Evolutionary conservation across 2,797 vertebrate genomes (phyloP), one percentile per base, ranked within the genome.

Genomic region (Urosaurus nigricauda): DNA sequence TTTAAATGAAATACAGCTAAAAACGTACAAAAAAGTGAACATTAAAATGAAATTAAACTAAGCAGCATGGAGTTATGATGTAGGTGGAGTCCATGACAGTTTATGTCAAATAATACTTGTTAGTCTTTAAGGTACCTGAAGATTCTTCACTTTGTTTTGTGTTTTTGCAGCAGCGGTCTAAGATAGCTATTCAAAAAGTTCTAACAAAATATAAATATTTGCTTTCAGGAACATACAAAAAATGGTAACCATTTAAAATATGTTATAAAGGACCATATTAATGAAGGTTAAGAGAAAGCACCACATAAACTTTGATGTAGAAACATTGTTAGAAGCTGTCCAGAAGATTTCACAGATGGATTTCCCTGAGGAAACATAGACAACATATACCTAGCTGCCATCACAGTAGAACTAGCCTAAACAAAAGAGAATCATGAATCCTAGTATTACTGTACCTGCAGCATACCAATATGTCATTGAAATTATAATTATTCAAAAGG

Each of bases 241-340:
- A 83, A 83, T 90, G 94, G 74, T 86, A 87, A 71, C 74, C 84
- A 92, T 92, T 88, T 91, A 95, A 93, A 92, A 92, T 93, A 90
- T 90, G 73, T 65, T 29, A 6, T 88, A 92, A 95, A 96, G 95
- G 95, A 96, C 93, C 94, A 89, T 86, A 93, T 90, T 47, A 77
- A 77, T 93, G 90, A 89, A 84, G 85, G 13, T 91, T 85, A 90
- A 92, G 73, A 73, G 89, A 94, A 90, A 95, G 92, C 94, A 95
- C 95, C 92, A 0, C 0, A 0, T 51, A 13, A 35, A 91, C 11
- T 74, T 85, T 87, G 84, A 92, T 87, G 47, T 19, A 47, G 68
- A 13, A 84, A 84, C 85, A 85, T 0, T 0, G 53, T 11, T 83
- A 86, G 87, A 88, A 93, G 78, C 63, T 82, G 78, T 74, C 86